Conservation (phyloP, 1,140 invertebrate genomes). For the Magallana gigas region DNA sequence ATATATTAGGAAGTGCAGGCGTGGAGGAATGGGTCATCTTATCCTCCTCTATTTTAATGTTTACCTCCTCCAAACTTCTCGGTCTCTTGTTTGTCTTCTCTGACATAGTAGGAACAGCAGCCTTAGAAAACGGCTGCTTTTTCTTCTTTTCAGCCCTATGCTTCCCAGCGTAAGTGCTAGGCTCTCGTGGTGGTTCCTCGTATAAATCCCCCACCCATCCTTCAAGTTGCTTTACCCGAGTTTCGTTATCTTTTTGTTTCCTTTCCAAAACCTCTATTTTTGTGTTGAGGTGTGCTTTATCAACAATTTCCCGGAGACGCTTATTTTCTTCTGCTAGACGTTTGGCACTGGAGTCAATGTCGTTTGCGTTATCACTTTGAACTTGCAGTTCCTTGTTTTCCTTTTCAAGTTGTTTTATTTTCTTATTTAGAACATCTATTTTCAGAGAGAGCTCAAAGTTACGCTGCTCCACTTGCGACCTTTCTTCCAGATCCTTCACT, state of each 20-base stretch:
- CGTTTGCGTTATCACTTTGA: conserved; percentile 60
- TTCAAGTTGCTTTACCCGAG: conserved; percentile 56
- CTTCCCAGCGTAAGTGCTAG: conserved; percentile 18
- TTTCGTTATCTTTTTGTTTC: conserved; percentile 57
- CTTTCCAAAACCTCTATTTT: conserved; percentile 53
- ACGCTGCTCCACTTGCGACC: conserved; percentile 58
- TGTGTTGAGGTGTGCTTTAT: conserved; percentile 31
- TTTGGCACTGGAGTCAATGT: conserved; percentile 63
- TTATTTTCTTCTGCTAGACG: conserved; percentile 63
- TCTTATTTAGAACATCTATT: conserved; percentile 60
- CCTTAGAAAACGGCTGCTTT: conserved; percentile 52
- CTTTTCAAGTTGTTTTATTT: conserved; percentile 58
- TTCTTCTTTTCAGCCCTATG: conserved; percentile 27
- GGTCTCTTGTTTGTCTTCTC: conserved; percentile 39
- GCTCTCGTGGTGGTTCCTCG: conserved; percentile 5
- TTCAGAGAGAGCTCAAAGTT: conserved; percentile 61
- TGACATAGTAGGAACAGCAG: neutral
- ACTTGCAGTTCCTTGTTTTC: conserved; percentile 60
- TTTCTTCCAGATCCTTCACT: conserved; percentile 46
- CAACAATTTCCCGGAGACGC: conserved; percentile 49
- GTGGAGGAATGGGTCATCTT: conserved; percentile 51
- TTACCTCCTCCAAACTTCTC: conserved; percentile 51
- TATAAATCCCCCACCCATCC: conserved; percentile 58
- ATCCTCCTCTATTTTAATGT: conserved; percentile 49
- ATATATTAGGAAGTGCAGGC: conserved; percentile 51